These are phyloP conservation scores for Nettapus auritus DNA, from an alignment of 2,113 vertebrate species.

Conservation along the genomic window DNA sequence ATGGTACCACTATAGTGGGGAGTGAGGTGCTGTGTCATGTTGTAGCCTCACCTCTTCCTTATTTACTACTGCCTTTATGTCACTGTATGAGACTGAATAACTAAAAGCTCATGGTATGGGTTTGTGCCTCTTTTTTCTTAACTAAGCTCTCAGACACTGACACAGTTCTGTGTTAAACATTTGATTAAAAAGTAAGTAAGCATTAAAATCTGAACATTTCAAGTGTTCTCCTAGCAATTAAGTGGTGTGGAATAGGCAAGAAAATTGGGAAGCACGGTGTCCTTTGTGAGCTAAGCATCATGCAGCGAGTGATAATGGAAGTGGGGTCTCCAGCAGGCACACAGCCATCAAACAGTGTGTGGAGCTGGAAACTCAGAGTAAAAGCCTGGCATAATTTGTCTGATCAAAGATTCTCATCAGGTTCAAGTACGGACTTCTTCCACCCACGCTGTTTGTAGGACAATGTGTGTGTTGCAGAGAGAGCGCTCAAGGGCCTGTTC, in stretches of 20 bases:
- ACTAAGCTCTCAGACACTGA: neutral
- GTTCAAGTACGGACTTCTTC: slow-evolving; percentile 15
- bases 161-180: neutral
- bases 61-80: neutral
- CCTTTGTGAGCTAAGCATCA: slow-evolving; percentile 26
- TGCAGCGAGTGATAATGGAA: slow-evolving; percentile 33
- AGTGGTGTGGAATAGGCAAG: neutral
- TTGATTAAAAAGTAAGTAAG: neutral
- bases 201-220: neutral
- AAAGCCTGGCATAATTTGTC: slow-evolving; percentile 48
- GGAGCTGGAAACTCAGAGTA: neutral
- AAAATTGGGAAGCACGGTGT: slow-evolving; percentile 6
- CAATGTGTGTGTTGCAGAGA: neutral
- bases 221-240: neutral
- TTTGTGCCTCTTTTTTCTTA: neutral
- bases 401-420: slow-evolving; percentile 37
- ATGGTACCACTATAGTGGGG: accelerated
- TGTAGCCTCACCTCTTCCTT: neutral
- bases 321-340: slow-evolving; percentile 13
- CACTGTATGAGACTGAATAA: neutral
- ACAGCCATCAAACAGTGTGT: neutral
- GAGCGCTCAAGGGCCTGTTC: neutral
- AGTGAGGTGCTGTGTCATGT: neutral
- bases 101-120: neutral
- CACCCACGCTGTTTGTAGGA: slow-evolving; percentile 6